Percentiles rank a stretch among this genome's conserved stretches.
Evolutionary conservation across 2,888 invertebrate genomes (phyloP).

Genomic region (Ptychoptera albimana): DNA sequence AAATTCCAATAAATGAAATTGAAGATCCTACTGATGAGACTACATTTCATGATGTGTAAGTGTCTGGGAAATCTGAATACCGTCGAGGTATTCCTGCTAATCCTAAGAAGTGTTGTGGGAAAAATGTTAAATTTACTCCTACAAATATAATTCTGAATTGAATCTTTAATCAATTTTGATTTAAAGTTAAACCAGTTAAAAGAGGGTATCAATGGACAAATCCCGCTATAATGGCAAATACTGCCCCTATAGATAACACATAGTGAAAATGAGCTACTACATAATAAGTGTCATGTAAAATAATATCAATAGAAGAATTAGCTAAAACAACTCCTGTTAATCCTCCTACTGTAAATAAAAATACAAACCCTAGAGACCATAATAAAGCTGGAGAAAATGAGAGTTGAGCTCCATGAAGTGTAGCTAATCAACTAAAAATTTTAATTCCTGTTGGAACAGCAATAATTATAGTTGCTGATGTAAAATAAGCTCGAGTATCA

Average conservation of each 20-base stretch:
- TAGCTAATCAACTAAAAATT: constrained; percentile 64
- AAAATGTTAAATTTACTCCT: constrained; percentile 64
- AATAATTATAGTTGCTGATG: constrained; percentile 76
- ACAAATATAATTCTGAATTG: constrained; percentile 58
- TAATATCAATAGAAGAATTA: constrained; percentile 62
- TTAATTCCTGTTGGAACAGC: constrained; percentile 73
- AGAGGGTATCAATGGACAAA: constrained; percentile 55
- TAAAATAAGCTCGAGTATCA: constrained; percentile 67
- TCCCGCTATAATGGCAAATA: constrained; percentile 61
- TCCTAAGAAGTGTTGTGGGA: constrained; percentile 64
- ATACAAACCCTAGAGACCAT: constrained; percentile 60
- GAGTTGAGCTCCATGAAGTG: constrained; percentile 46
- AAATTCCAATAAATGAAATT: constrained; percentile 40
- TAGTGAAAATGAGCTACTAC: constrained; percentile 73
- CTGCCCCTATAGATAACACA: constrained; percentile 63
- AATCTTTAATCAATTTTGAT: constrained; percentile 42
- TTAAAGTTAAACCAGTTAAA: constrained; percentile 45
- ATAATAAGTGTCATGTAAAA: constrained; percentile 70
- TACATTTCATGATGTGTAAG: constrained; percentile 39
- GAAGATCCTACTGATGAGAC: constrained; percentile 50
- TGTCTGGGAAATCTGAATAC: constrained; percentile 56
- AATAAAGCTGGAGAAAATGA: constrained; percentile 40
- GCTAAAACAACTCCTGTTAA: constrained; percentile 47
- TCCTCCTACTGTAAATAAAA: constrained; percentile 61
- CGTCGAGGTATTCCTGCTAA: constrained; percentile 59